Evolutionary conservation across 2,113 vertebrate genomes (phyloP), one percentile per base, ranked within the genome.

Genomic region (Sapajus apella): DNA sequence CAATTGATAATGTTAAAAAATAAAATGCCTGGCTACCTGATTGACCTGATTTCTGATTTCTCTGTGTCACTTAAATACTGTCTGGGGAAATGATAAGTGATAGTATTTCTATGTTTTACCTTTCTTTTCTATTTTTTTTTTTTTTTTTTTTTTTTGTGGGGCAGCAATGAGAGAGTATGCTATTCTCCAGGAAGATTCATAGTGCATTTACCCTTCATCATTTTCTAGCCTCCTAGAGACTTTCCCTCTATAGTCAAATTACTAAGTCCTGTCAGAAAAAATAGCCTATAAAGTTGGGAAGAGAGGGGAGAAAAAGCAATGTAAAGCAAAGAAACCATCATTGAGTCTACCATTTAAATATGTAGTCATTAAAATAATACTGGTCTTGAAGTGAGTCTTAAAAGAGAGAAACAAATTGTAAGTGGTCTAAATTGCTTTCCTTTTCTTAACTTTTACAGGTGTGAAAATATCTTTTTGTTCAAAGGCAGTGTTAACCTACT

Each of bases 391-490:
- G 23, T 92, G 64, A 77, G 43, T 91, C 8, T 45, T 90, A 52
- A 16, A 40, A 43, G 2, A 76, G 27, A 30, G 14, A 16, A 87
- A 64, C 88, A 97, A 79, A 11, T 45, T 90, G 32, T 27, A 79
- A 89, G 70, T 56, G 1, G 2, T 45, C 21, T 83, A 3, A 93
- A 93, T 50, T 68, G 5, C 20, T 90, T 87, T 85, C n/a, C 8
- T 94, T 61, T 37, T 79, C 17, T 47, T 75, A 96, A 77, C 5
- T 83, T 95, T 40, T 61, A 43, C 79, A 23, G 30, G 32, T 55
- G 89, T 87, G 23, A 47, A 97, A 94, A 83, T 86, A 45, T 66
- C 16, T 87, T 82, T 85, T 87, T 92, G 43, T 58, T 91, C 89
- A 94, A 86, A 92, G 1, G 35, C 77, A 82, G 9, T 37, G 66